phyloP scores from a whole-genome alignment of 2,113 vertebrate species.

The Hystrix brachyura region DNA sequence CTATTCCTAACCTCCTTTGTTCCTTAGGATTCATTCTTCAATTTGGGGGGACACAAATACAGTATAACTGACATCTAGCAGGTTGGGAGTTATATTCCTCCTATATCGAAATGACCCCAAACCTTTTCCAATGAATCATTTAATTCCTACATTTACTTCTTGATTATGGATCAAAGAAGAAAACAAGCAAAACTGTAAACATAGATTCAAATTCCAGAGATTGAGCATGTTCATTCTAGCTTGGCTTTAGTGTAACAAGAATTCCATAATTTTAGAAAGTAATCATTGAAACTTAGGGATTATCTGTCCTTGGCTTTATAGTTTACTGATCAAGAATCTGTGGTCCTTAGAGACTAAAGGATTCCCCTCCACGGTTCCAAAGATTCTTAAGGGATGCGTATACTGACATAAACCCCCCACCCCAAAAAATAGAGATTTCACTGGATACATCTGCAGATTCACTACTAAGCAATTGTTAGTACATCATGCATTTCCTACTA shows the following conservation, averaged over 20 bases:
- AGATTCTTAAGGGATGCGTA: not conserved
- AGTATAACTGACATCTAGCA: not conserved
- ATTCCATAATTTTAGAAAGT: not conserved
- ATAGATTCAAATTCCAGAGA: not conserved
- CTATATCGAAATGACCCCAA: not conserved
- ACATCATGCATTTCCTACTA: not conserved
- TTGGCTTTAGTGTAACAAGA: not conserved
- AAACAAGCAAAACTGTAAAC: not conserved
- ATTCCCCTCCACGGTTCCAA: not conserved
- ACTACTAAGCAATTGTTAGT: not conserved
- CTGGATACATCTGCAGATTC: not conserved
- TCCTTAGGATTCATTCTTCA: not conserved
- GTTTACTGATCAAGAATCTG: not conserved
- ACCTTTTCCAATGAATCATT: not conserved
- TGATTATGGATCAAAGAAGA: not conserved
- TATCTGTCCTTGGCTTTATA: not conserved
- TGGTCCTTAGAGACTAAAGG: not conserved
- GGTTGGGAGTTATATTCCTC: not conserved
- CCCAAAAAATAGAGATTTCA: not conserved
- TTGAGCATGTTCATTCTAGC: not conserved
- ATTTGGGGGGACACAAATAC: not conserved
- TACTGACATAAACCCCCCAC: not conserved
- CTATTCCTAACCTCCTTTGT: not conserved
- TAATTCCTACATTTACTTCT: conserved; percentile 22
- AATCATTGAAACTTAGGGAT: not conserved